Evolutionary conservation across 2,113 vertebrate species (phyloP), one percentile per base, ranked within the genome.

Genomic region (Lepisosteus oculatus): DNA sequence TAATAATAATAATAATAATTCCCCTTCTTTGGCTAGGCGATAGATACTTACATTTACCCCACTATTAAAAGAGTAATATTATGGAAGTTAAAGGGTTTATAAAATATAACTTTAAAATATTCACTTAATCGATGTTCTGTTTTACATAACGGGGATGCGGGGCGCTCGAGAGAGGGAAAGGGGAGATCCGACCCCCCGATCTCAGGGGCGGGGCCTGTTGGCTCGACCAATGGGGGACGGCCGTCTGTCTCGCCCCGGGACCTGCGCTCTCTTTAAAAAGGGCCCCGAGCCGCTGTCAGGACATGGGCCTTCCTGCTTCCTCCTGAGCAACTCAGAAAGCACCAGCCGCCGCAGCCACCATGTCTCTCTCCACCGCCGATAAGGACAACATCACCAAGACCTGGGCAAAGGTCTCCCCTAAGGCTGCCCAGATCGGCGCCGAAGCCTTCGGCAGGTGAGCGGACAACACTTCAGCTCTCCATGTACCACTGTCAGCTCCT

Each of bases 351-450:
- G 6, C 11, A 59, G 63, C 8, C 64, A 44, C 44, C 15, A 82
- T 82, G 80, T 77, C 78, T 79, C 78, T 83, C 73, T 42, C 55
- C 65, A 55, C 29, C 0, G 74, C 72, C 15, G 81, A 83, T 73
- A 79, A 78, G 55, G 7, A 68, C 8, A 0, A 0, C 2, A 69
- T 83, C 12, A 77, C 43, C 42, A 54, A 6, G 14, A 6, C 78
- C 9, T 83, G 76, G 72, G 14, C 1, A 41, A 80, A 78, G 61
- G 42, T 55, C 11, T 0, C n/a, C 2, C 8, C 6, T 3, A 73
- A 70, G 63, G 1, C 1, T 5, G 71, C 69, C 8, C 59, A 70
- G 43, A 61, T 77, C 45, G 75, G 75, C 45, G 62, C 3, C 1
- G 67, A 77, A 14, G 62, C 75, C 8, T 12, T 77, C 43, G 13